phyloP scores from a whole-genome alignment of 92 coral and sea anemone species.

The Nematostella vectensis region DNA sequence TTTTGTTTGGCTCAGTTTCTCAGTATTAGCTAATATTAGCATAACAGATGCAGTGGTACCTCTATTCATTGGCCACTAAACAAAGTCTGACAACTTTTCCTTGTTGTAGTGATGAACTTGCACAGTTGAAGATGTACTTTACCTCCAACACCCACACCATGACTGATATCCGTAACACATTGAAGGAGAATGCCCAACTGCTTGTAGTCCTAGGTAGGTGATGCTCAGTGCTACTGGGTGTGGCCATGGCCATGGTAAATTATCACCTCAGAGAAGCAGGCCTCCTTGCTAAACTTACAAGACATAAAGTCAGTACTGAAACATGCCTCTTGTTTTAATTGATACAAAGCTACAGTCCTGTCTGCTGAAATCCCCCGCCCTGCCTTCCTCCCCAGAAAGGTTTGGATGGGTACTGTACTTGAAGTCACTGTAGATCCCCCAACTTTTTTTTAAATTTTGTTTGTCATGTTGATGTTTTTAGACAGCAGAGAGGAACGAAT shows the following conservation, averaged over 20 bases:
- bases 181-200: constrained; percentile 74
- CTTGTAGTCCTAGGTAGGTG: constrained; percentile 61
- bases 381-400: too few relatives aligned
- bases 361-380: too few relatives aligned
- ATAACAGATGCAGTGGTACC: too few relatives aligned
- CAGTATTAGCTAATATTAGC: too few relatives aligned
- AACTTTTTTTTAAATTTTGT: neutral
- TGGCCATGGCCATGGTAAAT: neutral
- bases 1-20: too few relatives aligned
- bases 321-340: too few relatives aligned
- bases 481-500: constrained; percentile 77
- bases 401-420: too few relatives aligned
- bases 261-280: neutral
- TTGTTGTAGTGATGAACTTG: constrained; percentile 71
- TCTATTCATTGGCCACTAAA: too few relatives aligned
- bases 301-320: too few relatives aligned
- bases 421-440: neutral
- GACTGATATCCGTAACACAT: constrained; percentile 77
- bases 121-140: constrained; percentile 90
- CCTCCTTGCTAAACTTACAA: too few relatives aligned
- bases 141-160: constrained; percentile 94
- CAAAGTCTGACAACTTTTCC: too few relatives aligned
- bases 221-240: neutral
- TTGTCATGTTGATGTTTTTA: neutral
- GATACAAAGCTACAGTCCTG: too few relatives aligned